A percentile compares a stretch with the other conserved stretches of the same genome.
Evolutionary conservation across 2,797 vertebrate species (phyloP).

Genomic region (Notolepis coatsorum): DNA sequence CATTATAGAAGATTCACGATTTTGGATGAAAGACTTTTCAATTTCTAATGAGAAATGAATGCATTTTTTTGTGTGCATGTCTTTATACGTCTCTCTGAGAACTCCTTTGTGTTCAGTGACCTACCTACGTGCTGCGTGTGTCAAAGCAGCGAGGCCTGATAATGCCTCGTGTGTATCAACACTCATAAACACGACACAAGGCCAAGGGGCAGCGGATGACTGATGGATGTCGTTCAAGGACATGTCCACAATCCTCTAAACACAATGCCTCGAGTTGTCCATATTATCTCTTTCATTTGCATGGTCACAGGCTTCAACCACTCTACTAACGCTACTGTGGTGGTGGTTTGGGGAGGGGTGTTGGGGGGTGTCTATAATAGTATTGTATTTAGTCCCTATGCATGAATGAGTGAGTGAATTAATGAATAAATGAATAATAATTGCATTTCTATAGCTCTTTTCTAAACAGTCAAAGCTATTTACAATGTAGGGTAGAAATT

Average conservation of each 20-base stretch:
- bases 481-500: no score
- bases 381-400: no score
- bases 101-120: slow-evolving; percentile 39
- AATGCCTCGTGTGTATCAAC: no score
- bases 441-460: no score
- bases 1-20: slow-evolving; percentile 18
- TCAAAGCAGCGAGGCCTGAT: no score
- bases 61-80: neutral
- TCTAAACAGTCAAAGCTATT: no score
- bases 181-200: slow-evolving; percentile 68
- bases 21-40: slow-evolving; percentile 27
- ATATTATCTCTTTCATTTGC: slow-evolving; percentile 66
- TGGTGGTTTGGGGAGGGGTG: neutral
- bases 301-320: slow-evolving; percentile 60
- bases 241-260: slow-evolving; percentile 58
- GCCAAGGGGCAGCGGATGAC: slow-evolving; percentile 45
- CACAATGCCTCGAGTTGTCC: slow-evolving; percentile 57
- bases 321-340: slow-evolving; percentile 38
- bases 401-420: no score
- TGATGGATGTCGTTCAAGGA: slow-evolving; percentile 73
- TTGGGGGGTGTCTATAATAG: no score
- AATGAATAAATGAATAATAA: no score
- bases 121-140: slow-evolving; percentile 46
- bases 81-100: slow-evolving; percentile 34
- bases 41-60: slow-evolving; percentile 24